A percentile compares a stretch with the other conserved stretches of the same genome.
Evolutionary conservation across 2,113 vertebrate genomes (phyloP).

Genomic region (Galemys pyrenaicus): DNA sequence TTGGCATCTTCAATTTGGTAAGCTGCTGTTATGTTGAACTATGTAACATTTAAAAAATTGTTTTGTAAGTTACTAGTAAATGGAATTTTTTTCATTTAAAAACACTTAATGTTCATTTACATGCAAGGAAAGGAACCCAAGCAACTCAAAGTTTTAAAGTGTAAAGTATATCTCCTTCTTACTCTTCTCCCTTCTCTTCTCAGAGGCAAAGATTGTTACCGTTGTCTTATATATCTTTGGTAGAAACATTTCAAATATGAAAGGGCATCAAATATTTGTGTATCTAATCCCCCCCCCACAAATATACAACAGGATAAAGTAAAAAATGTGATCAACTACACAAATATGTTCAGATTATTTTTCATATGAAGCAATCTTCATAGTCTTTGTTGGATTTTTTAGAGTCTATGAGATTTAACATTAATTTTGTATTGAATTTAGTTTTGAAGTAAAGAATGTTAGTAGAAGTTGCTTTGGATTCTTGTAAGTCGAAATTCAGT

Average conservation of each 20-base stretch:
- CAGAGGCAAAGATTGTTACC: not conserved
- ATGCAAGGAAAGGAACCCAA: not conserved
- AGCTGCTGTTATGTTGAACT: conserved; percentile 72
- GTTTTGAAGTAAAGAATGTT: conserved; percentile 44
- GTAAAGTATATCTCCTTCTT: not conserved
- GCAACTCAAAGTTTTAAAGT: not conserved
- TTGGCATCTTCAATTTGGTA: conserved; percentile 95
- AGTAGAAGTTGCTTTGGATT: conserved; percentile 42
- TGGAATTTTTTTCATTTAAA: conserved; percentile 32
- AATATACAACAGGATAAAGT: not conserved
- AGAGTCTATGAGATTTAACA: not conserved
- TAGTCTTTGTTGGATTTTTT: conserved; percentile 1
- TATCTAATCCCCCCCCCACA: not conserved
- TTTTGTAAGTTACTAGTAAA: conserved; percentile 49
- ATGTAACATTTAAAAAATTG: not conserved
- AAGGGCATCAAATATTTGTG: conserved; percentile 10
- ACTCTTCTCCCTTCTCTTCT: not conserved
- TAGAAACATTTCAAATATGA: conserved; percentile 22
- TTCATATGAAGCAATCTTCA: not conserved
- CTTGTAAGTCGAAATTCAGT: not conserved
- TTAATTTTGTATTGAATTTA: conserved; percentile 43
- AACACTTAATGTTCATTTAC: not conserved
- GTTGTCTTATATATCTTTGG: not conserved
- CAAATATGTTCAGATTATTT: not conserved
- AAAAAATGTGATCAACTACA: not conserved